These are phyloP conservation scores for Rousettus madagascariensis DNA, from an alignment of 2,797 vertebrate genomes.

Conservation along the genomic window DNA sequence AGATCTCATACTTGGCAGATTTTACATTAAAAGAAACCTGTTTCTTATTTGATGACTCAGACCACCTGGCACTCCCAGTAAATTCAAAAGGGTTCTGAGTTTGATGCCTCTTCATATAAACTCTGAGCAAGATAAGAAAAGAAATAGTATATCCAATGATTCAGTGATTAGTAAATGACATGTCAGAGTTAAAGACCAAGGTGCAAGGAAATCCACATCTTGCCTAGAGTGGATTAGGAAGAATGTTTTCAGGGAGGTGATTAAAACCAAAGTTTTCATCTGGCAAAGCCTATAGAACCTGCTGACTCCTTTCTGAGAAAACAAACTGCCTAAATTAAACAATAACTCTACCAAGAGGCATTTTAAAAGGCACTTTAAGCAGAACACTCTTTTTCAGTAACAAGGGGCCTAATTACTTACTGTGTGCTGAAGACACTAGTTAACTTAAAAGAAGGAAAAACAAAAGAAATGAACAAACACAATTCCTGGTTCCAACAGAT, in stretches of 20 bases:
- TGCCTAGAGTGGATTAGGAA: neutral
- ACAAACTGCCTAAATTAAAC: neutral
- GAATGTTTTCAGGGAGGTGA: neutral
- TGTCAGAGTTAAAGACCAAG: neutral
- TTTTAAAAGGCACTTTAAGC: neutral
- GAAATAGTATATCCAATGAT: neutral
- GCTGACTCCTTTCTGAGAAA: neutral
- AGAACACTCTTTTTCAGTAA: neutral
- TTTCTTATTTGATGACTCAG: constrained; percentile 23
- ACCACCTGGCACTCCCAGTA: constrained; percentile 19
- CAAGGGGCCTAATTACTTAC: neutral
- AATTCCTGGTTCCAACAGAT: neutral
- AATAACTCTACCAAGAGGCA: neutral
- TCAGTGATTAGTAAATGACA: neutral
- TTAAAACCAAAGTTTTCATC: constrained; percentile 13
- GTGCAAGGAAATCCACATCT: neutral
- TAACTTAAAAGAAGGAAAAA: neutral
- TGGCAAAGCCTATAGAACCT: neutral
- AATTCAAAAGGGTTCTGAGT: neutral
- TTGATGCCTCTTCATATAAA: neutral
- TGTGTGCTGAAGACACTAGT: neutral
- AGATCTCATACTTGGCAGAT: neutral
- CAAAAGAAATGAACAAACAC: neutral
- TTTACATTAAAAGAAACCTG: neutral
- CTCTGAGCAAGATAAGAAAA: constrained; percentile 22